Evolutionary conservation across 1,140 invertebrate genomes (phyloP).

Genomic region (Drosophila kurseongensis): DNA sequence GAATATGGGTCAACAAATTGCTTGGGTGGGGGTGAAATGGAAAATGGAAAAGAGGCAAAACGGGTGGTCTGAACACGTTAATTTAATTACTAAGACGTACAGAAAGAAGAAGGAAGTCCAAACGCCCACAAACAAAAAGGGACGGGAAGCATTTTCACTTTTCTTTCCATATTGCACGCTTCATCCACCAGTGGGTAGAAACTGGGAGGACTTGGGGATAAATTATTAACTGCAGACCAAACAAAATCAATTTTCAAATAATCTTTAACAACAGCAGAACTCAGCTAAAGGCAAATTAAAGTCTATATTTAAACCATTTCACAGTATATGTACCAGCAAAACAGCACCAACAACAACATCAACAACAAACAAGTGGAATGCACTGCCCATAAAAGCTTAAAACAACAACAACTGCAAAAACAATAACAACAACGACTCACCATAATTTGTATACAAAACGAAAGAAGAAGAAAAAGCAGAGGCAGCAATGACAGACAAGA

Average conservation of each 20-base stretch:
- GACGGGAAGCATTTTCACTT: slow-evolving; percentile 41
- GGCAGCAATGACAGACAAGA: slow-evolving; percentile 39
- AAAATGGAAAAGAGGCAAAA: neutral
- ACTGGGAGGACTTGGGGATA: neutral
- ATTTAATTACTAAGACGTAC: slow-evolving; percentile 62
- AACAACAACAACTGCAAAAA: slow-evolving; percentile 66
- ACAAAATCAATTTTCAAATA: slow-evolving; percentile 67
- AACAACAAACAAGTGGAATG: slow-evolving; percentile 61
- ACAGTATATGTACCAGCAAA: slow-evolving; percentile 15
- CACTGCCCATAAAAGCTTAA: slow-evolving; percentile 70
- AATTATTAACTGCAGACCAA: slow-evolving; percentile 55
- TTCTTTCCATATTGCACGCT: slow-evolving; percentile 41
- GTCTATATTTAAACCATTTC: slow-evolving; percentile 64
- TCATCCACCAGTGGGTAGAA: slow-evolving; percentile 4
- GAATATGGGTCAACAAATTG: slow-evolving; percentile 54
- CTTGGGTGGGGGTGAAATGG: neutral
- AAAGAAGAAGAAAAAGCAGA: slow-evolving; percentile 25
- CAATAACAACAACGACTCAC: slow-evolving; percentile 57
- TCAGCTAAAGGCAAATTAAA: slow-evolving; percentile 49
- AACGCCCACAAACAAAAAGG: slow-evolving; percentile 9
- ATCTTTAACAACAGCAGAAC: slow-evolving; percentile 15
- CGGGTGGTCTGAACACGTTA: slow-evolving; percentile 49
- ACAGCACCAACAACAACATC: slow-evolving; percentile 14
- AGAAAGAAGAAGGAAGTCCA: slow-evolving; percentile 32
- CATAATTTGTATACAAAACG: slow-evolving; percentile 75